A percentile compares a stretch with the other conserved stretches of the same genome.
These are phyloP conservation scores for Parambassis ranga DNA, from an alignment of 2,797 vertebrate species.

Conservation along the genomic window DNA sequence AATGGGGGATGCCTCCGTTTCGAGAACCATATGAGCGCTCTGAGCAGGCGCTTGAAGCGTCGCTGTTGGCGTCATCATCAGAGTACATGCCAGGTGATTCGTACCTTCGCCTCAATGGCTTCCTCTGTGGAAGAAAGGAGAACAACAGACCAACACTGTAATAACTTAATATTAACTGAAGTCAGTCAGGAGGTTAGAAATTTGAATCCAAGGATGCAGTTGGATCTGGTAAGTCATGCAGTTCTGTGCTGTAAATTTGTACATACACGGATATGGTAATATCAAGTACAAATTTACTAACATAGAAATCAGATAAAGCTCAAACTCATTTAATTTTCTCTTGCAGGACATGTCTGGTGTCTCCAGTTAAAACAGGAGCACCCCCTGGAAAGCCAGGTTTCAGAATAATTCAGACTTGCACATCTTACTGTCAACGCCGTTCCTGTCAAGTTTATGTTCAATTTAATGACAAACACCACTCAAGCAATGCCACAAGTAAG, in stretches of 20 bases:
- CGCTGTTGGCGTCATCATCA: slow-evolving; percentile 95
- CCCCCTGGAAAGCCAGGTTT: too few relatives aligned
- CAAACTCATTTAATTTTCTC: too few relatives aligned
- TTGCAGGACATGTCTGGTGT: too few relatives aligned
- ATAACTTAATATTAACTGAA: not conserved
- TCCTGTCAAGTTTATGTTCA: not conserved
- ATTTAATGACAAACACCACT: slow-evolving; percentile 20
- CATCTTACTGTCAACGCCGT: too few relatives aligned
- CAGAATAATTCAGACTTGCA: too few relatives aligned
- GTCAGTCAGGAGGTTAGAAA: not conserved
- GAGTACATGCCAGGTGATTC: slow-evolving; percentile 97
- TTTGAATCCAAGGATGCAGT: slow-evolving; percentile 1
- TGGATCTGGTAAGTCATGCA: slow-evolving; percentile 63
- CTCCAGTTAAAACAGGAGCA: too few relatives aligned
- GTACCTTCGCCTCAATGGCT: slow-evolving; percentile 90
- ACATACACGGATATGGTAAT: too few relatives aligned
- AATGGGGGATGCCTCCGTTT: slow-evolving; percentile 93
- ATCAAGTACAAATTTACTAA: too few relatives aligned
- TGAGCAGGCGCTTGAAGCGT: slow-evolving; percentile 94
- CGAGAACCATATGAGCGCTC: slow-evolving; percentile 94
- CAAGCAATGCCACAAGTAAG: slow-evolving; percentile 27
- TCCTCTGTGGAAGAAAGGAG: slow-evolving; percentile 80
- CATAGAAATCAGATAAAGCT: too few relatives aligned
- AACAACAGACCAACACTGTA: accelerated
- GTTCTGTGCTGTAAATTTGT: not conserved